phyloP scores from a whole-genome alignment of 1,140 invertebrate genomes.

The Apis florea region DNA sequence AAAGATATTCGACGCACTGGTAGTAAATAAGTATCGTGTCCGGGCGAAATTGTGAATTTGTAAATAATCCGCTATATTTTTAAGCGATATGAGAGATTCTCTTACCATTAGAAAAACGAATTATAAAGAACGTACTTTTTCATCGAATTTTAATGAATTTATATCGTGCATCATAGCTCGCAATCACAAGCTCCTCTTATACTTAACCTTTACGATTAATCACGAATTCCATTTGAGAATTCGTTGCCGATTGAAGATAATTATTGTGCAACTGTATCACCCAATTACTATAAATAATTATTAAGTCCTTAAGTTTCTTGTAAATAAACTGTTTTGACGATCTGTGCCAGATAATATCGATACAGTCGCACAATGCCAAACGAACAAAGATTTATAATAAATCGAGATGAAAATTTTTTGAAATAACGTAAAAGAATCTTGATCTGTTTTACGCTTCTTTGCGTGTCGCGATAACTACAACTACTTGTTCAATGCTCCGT shows the following conservation, averaged over 20 bases:
- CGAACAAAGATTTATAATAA: background rate
- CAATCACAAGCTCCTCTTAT: background rate
- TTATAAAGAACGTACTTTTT: background rate
- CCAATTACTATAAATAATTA: slow-evolving; percentile 41
- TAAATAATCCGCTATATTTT: slow-evolving; percentile 25
- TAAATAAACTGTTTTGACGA: slow-evolving; percentile 46
- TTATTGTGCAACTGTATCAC: slow-evolving; percentile 33
- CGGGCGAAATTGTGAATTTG: slow-evolving; percentile 34
- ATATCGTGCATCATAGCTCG: background rate
- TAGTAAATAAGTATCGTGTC: background rate
- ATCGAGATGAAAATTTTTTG: background rate
- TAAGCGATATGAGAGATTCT: background rate
- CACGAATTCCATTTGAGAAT: background rate
- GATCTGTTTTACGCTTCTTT: background rate
- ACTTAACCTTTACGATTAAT: background rate
- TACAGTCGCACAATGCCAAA: slow-evolving; percentile 39
- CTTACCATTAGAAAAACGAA: background rate
- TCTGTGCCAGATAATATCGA: slow-evolving; percentile 52
- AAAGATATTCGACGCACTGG: background rate
- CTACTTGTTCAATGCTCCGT: background rate
- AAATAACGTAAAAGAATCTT: background rate
- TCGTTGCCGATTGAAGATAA: slow-evolving; percentile 8
- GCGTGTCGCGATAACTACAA: slow-evolving; percentile 18
- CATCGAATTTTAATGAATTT: background rate
- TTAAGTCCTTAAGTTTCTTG: slow-evolving; percentile 34